Evolutionary conservation across 2,797 vertebrate genomes (phyloP).

Genomic region (Notamacropus eugenii): DNA sequence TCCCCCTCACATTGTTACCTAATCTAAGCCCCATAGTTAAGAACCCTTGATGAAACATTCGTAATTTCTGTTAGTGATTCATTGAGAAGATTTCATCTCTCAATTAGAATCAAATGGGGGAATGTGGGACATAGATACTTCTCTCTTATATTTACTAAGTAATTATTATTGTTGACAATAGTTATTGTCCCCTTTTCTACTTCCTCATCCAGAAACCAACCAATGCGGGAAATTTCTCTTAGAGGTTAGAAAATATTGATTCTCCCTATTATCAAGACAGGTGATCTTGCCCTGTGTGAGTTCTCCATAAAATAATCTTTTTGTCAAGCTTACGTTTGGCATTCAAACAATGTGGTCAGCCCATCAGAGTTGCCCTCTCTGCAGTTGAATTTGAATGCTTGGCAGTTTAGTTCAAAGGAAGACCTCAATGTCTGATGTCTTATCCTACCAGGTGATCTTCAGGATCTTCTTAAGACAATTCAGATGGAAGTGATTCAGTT

Average conservation of each 20-base stretch:
- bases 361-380: too few relatives aligned
- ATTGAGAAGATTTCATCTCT: not conserved
- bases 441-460: too few relatives aligned
- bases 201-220: not conserved
- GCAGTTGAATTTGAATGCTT: too few relatives aligned
- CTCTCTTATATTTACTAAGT: not conserved
- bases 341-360: too few relatives aligned
- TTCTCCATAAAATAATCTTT: too few relatives aligned
- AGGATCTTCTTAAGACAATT: too few relatives aligned
- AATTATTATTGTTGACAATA: not conserved
- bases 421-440: too few relatives aligned
- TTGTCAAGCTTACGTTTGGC: too few relatives aligned
- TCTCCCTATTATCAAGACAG: not conserved
- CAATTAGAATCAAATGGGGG: not conserved
- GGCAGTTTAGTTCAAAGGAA: too few relatives aligned
- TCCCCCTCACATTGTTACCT: not conserved
- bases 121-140: not conserved
- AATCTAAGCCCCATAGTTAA: not conserved
- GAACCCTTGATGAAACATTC: not conserved
- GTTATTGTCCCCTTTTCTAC: not conserved
- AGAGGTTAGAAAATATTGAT: not conserved
- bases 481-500: too few relatives aligned
- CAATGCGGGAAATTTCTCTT: not conserved
- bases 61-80: not conserved
- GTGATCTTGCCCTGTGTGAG: not conserved